Evolutionary conservation across 2,888 invertebrate species (phyloP), one percentile per base, ranked within the genome.

Genomic region (Drosophila pseudotalamancana): DNA sequence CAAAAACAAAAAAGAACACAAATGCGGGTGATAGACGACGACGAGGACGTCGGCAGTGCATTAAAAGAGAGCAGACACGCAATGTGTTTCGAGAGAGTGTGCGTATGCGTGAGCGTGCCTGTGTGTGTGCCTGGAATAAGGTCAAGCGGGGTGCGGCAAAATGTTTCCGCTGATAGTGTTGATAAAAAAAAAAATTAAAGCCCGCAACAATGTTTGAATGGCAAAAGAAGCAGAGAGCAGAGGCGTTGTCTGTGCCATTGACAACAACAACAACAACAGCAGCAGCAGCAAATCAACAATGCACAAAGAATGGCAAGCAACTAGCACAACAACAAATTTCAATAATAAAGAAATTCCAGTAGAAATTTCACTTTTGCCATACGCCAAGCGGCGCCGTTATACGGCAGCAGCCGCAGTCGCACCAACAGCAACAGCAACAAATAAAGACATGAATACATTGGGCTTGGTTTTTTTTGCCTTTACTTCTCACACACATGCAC

Each of bases 71-170:
- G 64, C 37, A 50, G 57, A 45, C 16, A 57, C 42, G 60, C 45
- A 46, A 31, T 54, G 12, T 32, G 32, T 29, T 14, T 21, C 1
- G 23, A 9, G 40, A 14, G 32, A 23, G 23, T 31, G 23, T 39
- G 40, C 16, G 18, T 29, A 9, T 42, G n/a, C 9, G 34, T 35
- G 18, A 9, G 16, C 1, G n/a, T 18, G 9, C 9, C 31, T 6
- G 6, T 21, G 49, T 18, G 16, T 16, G 49, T 11, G 59, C 14
- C 37, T 48, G 53, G 32, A 81, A 82, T 82, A 75, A 82, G 79
- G 86, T 79, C 83, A 79, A 72, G 80, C 83, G 85, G 86, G 86
- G 85, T 82, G 80, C 85, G 83, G 86, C 79, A 75, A 78, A 82
- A 82, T 78, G 59, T 75, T 85, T 82, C 72, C 67, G 86, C 76